Evolutionary conservation across 2,797 vertebrate genomes (phyloP), one percentile per base, ranked within the genome.

Genomic region (Adrianichthys oophorus): DNA sequence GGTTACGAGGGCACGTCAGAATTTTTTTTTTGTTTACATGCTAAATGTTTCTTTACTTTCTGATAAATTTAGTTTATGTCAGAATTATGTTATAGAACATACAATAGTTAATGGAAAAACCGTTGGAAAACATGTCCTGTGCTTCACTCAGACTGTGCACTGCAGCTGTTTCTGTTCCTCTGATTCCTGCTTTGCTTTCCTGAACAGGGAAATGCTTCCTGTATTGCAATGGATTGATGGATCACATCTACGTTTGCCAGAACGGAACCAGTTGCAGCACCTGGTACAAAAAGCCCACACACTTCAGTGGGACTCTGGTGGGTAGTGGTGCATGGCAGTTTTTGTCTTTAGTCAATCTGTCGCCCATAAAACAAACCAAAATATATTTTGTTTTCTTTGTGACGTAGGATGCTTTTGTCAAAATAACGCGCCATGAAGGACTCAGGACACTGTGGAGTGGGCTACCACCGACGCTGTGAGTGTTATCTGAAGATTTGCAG

Each of bases 391-490:
- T 16, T 16, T 42, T 56, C 15, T 68, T 72, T 62, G 40, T 56
- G 17, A 15, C 1, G n/a, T 58, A 97, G 97, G 97, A 99, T 13
- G 97, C 97, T 10, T 98, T 98, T 79, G 92, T 98, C 85, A 98
- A 98, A 89, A 99, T 98, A 60, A 90, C 88, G 0, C 95, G 95
- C 16, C 72, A 95, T 0, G 97, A 98, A 78, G 97, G 97, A 18
- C 61, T 95, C 71, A 76, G 90, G 59, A 96, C 96, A 49, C 86
- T 99, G 74, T 99, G 97, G 97, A 98, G 97, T 0, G 96, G 97
- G 17, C 90, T 99, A 15, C 95, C 96, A 1, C 96, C 97, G 21
- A 98, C 97, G 32, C 87, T 98, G 97, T 99, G 87, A 98, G 97
- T 94, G 15, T 26, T 12, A 16, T 12, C 1, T 13, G 4, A 49